Conservation (phyloP, 2,888 invertebrate genomes). For the Helicoverpa assulta region DNA sequence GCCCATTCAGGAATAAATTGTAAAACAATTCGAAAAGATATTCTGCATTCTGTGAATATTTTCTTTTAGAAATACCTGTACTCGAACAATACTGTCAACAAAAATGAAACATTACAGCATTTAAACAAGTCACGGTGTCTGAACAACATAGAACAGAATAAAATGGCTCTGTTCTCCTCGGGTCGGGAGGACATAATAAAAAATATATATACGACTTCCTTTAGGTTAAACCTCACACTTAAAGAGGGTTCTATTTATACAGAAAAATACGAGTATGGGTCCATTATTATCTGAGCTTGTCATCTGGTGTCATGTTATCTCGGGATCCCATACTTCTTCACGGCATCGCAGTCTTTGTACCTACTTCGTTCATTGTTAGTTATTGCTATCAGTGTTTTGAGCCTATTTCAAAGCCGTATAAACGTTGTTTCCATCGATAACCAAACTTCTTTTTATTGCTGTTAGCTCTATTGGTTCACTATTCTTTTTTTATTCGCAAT, state of each 20-base stretch:
- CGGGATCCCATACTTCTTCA: constrained; percentile 33
- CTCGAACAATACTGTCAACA: neutral
- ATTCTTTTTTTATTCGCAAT: constrained; percentile 25
- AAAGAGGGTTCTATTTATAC: constrained; percentile 44
- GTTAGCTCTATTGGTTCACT: constrained; percentile 20
- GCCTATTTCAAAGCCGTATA: neutral
- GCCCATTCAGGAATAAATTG: no score
- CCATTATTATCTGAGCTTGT: constrained; percentile 45
- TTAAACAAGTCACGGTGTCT: constrained; percentile 28
- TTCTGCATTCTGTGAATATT: neutral
- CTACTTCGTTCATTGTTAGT: constrained; percentile 31
- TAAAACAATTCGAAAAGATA: neutral
- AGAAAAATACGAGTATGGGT: constrained; percentile 45
- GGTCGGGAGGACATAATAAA: constrained; percentile 29
- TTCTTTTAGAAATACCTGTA: neutral
- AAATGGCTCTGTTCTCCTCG: constrained; percentile 24
- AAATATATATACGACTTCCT: constrained; percentile 41
- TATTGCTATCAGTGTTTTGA: constrained; percentile 12
- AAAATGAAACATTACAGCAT: constrained; percentile 27
- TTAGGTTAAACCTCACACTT: constrained; percentile 40
- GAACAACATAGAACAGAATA: constrained; percentile 32
- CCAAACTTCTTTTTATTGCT: constrained; percentile 37
- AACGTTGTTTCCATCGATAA: constrained; percentile 9
- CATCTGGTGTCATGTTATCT: constrained; percentile 51
- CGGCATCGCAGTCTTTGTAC: constrained; percentile 21